Percentiles rank a stretch among this genome's conserved stretches.
These are phyloP conservation scores for Ophthalmotilapia sp. DNA, from an alignment of 2,113 vertebrate genomes.

Conservation along the genomic window DNA sequence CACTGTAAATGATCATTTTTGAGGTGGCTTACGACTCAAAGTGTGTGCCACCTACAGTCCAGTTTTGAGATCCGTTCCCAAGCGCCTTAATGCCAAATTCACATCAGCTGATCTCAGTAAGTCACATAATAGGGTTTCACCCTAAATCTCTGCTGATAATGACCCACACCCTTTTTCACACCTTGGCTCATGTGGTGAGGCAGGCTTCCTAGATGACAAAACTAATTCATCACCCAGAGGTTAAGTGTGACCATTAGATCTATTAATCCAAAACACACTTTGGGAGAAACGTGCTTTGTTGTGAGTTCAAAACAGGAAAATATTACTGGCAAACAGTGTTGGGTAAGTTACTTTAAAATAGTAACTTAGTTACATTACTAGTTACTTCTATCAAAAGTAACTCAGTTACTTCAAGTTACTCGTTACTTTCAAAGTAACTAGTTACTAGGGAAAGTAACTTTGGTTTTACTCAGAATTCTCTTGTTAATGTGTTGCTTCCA, in stretches of 20 bases:
- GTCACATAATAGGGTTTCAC: not conserved
- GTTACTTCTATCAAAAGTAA: too few species aligned
- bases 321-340: not conserved
- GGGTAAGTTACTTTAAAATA: too few species aligned
- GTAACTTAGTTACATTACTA: too few species aligned
- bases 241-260: not conserved
- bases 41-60: not conserved
- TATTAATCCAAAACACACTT: not conserved
- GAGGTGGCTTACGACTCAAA: not conserved
- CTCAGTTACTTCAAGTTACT: too few species aligned
- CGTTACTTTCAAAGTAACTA: too few species aligned
- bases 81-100: not conserved
- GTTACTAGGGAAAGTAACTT: too few species aligned
- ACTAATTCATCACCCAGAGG: not conserved
- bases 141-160: not conserved
- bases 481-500: too few species aligned
- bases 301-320: not conserved
- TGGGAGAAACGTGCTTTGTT: not conserved
- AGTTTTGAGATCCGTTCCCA: not conserved
- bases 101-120: not conserved
- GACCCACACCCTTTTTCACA: not conserved
- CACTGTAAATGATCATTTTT: not conserved
- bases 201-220: not conserved
- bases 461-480: too few species aligned
- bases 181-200: not conserved